Evolutionary conservation across 2,888 invertebrate species (phyloP).

Genomic region (Diachrysia chrysitis): DNA sequence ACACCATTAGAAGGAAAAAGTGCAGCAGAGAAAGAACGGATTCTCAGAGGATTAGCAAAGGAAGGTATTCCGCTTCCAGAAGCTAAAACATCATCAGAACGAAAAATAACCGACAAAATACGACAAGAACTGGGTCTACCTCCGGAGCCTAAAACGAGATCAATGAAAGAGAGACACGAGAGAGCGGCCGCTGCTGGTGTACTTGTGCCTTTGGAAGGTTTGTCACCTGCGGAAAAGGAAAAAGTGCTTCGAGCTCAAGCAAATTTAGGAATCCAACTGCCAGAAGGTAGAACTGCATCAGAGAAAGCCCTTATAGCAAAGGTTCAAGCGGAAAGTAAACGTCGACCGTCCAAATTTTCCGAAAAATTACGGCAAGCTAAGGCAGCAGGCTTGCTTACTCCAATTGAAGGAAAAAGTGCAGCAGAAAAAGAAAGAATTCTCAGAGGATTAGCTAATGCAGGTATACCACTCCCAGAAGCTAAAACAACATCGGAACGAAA

Average conservation of each 20-base stretch:
- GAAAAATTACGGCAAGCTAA: slow-evolving; percentile 15
- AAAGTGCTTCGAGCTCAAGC: background rate
- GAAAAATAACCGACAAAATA: slow-evolving; percentile 42
- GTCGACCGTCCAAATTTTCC: slow-evolving; percentile 24
- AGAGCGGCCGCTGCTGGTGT: background rate
- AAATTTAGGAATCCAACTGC: slow-evolving; percentile 10
- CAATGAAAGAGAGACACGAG: background rate
- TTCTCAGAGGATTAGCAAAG: slow-evolving; percentile 52
- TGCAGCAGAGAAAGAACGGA: slow-evolving; percentile 55
- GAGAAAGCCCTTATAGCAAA: slow-evolving; percentile 38
- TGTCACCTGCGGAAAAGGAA: background rate
- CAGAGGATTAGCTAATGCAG: slow-evolving; percentile 14
- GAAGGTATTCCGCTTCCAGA: slow-evolving; percentile 61
- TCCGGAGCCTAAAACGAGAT: background rate
- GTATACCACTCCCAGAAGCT: slow-evolving; percentile 50
- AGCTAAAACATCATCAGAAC: slow-evolving; percentile 60
- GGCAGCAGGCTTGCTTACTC: background rate
- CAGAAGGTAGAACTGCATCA: slow-evolving; percentile 24
- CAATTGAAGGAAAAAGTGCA: background rate
- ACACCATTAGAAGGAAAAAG: slow-evolving; percentile 43
- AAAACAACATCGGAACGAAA: slow-evolving; percentile 57
- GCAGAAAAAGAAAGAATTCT: slow-evolving; percentile 56
- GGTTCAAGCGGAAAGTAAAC: slow-evolving; percentile 31
- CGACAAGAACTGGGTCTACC: background rate
- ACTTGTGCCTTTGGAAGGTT: background rate